Base-by-base conservation (phyloP, 1,140 invertebrate species). In the Drosophila yakuba region DNA sequence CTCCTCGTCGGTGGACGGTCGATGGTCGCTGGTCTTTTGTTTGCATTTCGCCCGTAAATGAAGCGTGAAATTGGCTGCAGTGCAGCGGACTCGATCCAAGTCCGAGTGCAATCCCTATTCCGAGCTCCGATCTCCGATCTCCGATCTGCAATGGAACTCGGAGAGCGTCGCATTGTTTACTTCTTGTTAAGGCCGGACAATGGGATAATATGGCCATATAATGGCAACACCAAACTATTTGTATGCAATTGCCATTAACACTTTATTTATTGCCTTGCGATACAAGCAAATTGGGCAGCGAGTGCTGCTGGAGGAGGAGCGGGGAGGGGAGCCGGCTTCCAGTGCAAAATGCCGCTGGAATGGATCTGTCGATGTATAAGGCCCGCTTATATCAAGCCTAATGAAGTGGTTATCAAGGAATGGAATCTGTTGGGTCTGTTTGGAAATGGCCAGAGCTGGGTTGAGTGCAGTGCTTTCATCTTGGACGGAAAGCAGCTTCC, bases 201-300 rank as follows among this genome's bases (percentile, higher is more conserved):
- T 84, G 75, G 63, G 60, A 81, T 82, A 71, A 81, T 79, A 76
- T 88, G 83, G 63, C 69, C 73, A 82, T 79, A 86, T 86, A 86
- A 86, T 86, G 83, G 79, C 83, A 88, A 88, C 83, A 88, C 83
- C 84, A 89, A 80, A 89, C 84, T 89, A 89, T 90, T 89, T 89
- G 71, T 89, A 88, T 86, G 79, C 85, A 91, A 82, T 91, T 90
- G 80, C 78, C 79, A 91, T 91, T 91, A 91, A 91, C 89, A 91
- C 89, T 89, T 86, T 91, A 91, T 91, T 91, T 91, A 91, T 91
- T 89, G 73, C 69, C 69, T 17, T 45, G 62, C 61, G 55, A 68
- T 66, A 47, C 41, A 41, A 52, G 43, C 47, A 58, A 61, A 60
- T 62, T 67, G 71, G 44, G 60, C 25, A 57, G 47, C 44, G 28